Evolutionary conservation across 2,888 invertebrate genomes (phyloP).

Genomic region (Diarsia rubi): DNA sequence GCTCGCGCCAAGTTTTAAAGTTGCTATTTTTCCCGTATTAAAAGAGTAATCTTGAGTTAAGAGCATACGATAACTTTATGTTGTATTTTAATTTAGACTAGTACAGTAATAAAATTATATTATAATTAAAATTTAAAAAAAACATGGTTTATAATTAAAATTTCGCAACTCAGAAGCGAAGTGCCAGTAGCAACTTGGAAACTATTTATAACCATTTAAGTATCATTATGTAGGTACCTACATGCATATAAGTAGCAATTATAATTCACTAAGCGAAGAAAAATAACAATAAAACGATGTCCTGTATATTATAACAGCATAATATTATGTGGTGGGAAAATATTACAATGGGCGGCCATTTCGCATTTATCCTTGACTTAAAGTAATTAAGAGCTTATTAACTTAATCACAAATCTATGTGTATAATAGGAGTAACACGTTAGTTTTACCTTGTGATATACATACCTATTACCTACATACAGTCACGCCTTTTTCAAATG

Average conservation of each 20-base stretch:
- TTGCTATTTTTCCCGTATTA: too few species aligned
- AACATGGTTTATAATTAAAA: not conserved
- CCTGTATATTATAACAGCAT: constrained; percentile 52
- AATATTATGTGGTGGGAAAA: constrained; percentile 58
- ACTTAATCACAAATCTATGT: constrained; percentile 42
- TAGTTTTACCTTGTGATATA: constrained; percentile 27
- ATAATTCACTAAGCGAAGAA: constrained; percentile 42
- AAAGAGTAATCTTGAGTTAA: not conserved
- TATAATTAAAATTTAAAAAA: not conserved
- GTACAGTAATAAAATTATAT: constrained; percentile 6
- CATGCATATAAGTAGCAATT: constrained; percentile 22
- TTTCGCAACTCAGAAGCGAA: constrained; percentile 5
- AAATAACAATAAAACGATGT: constrained; percentile 59
- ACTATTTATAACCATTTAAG: constrained; percentile 28
- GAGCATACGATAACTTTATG: not conserved
- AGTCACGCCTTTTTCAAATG: not conserved
- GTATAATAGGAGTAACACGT: constrained; percentile 14
- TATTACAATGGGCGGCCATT: constrained; percentile 55
- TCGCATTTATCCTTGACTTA: constrained; percentile 56
- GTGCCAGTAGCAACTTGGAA: constrained; percentile 16
- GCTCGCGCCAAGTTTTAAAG: too few species aligned
- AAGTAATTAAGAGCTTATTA: constrained; percentile 32
- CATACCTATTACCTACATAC: not conserved
- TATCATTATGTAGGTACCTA: constrained; percentile 16
- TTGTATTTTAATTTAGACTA: too few species aligned